Percentiles rank a stretch among this genome's conserved stretches.
Conservation (phyloP, 1,140 invertebrate species). For the Lucilia sericata region DNA sequence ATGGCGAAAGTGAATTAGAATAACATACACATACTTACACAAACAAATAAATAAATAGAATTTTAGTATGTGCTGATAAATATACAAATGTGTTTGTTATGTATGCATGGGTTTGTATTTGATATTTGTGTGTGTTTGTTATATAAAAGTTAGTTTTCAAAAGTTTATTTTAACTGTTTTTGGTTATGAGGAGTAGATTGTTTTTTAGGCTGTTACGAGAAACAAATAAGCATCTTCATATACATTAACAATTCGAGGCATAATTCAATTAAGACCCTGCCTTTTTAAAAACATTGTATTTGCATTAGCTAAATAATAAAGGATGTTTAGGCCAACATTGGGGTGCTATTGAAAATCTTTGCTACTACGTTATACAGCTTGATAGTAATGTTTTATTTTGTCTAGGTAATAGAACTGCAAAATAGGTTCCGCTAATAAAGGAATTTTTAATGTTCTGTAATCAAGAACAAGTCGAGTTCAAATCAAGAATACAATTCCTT, state of each 20-base stretch:
- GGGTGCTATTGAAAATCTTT: too few species aligned
- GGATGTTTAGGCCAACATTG: too few species aligned
- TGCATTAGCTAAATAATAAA: background rate
- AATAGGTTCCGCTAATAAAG: too few species aligned
- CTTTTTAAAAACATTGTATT: background rate
- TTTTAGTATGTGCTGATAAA: slow-evolving; percentile 9
- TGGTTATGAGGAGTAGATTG: background rate
- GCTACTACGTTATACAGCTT: too few species aligned
- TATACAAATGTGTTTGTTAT: background rate
- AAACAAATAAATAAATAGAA: background rate
- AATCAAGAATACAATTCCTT: too few species aligned
- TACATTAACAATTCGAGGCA: background rate
- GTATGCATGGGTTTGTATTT: background rate
- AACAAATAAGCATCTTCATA: background rate
- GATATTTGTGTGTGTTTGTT: too few species aligned
- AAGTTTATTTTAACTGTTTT: slow-evolving; percentile 2
- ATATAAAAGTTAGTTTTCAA: background rate
- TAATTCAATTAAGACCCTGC: background rate
- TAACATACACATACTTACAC: background rate
- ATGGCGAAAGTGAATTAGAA: slow-evolving; percentile 20
- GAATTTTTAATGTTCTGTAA: too few species aligned
- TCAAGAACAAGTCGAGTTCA: too few species aligned
- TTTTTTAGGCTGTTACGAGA: background rate
- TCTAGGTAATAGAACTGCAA: too few species aligned
- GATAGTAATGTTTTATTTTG: too few species aligned